phyloP scores from a whole-genome alignment of 2,888 invertebrate species.

The Allolobophora icterica region DNA sequence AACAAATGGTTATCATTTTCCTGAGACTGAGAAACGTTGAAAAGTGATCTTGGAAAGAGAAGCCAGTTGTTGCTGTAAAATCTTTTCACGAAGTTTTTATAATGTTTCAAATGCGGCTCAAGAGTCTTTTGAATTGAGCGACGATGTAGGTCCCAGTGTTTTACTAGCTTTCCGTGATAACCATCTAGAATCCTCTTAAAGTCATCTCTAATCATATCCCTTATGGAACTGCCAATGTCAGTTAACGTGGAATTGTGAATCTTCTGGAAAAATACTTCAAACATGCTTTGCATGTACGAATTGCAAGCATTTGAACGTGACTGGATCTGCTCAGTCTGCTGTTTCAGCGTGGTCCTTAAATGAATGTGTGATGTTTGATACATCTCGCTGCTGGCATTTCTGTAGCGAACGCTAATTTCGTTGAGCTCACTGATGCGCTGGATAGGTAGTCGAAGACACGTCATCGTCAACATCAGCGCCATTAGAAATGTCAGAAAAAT shows the following conservation, averaged over 20 bases:
- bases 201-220: neutral
- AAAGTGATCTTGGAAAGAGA: neutral
- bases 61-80: neutral
- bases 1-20: neutral
- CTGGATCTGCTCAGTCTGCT: neutral
- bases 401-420: neutral
- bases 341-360: neutral
- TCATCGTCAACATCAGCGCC: neutral
- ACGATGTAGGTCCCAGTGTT: neutral
- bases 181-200: neutral
- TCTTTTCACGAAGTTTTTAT: neutral
- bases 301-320: neutral
- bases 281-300: neutral
- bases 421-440: neutral
- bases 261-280: neutral
- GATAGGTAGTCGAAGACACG: neutral
- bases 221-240: neutral
- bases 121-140: neutral
- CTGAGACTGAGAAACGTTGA: neutral
- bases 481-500: conserved; percentile 2
- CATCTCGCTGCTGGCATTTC: neutral
- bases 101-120: neutral
- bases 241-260: neutral
- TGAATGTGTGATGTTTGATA: neutral
- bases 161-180: neutral